Conservation (phyloP, 2,113 vertebrate species). For the Bubo blakistoni region DNA sequence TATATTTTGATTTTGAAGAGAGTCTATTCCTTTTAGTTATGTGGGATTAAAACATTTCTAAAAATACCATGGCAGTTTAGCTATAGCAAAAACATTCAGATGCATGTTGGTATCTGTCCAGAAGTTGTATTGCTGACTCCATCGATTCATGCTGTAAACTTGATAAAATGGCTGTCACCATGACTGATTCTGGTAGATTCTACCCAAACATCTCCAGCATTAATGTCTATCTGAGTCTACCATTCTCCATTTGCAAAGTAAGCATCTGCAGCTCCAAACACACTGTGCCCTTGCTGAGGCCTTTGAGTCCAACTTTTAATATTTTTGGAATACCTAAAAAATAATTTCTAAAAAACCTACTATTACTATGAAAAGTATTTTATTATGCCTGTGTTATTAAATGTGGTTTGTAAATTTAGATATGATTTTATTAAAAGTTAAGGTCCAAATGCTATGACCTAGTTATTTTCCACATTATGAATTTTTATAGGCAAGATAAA, state of each 20-base stretch:
- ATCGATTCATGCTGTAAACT: neutral
- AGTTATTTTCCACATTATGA: neutral
- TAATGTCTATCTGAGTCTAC: neutral
- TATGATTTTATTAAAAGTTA: neutral
- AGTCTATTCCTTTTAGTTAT: neutral
- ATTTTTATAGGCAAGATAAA: slow-evolving; percentile 10
- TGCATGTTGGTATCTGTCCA: neutral
- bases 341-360: neutral
- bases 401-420: neutral
- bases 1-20: neutral
- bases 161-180: neutral
- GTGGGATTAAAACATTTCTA: neutral
- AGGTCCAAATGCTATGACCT: neutral
- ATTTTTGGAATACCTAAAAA: neutral
- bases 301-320: neutral
- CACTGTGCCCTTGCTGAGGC: neutral
- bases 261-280: neutral
- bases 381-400: neutral
- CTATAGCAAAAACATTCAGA: neutral
- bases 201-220: neutral
- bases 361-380: neutral
- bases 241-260: neutral
- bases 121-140: neutral
- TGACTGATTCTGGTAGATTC: neutral
- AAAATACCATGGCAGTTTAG: neutral